Conservation (phyloP, 2,888 invertebrate species). For the Pyrgus malvae region DNA sequence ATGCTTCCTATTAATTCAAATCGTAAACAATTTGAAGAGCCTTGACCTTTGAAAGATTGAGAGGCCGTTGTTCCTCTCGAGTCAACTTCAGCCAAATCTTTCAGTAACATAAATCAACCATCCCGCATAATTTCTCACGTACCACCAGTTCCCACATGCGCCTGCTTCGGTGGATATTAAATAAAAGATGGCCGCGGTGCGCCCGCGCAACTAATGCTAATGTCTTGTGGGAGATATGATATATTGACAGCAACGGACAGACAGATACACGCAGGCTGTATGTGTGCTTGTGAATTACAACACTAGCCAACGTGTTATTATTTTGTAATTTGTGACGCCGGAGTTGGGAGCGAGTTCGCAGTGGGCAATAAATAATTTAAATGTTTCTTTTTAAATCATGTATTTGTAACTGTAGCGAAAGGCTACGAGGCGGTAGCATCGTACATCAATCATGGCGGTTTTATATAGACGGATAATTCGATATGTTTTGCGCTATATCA, state of each 20-base stretch:
- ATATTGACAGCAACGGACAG: conserved; percentile 65
- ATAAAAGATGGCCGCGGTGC: conserved; percentile 63
- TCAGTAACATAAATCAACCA: conserved; percentile 34
- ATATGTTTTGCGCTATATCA: neutral
- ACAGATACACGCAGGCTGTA: conserved; percentile 49
- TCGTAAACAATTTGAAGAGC: too few species aligned
- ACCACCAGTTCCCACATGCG: conserved; percentile 50
- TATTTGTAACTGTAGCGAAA: conserved; percentile 25
- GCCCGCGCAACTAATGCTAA: conserved; percentile 63
- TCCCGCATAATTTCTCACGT: conserved; percentile 44
- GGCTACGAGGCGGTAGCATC: neutral
- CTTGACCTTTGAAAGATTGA: too few species aligned
- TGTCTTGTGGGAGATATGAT: conserved; percentile 63
- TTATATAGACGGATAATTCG: neutral
- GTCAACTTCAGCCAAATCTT: conserved; percentile 25
- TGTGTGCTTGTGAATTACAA: conserved; percentile 44
- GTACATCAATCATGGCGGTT: conserved; percentile 6
- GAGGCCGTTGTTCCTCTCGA: neutral
- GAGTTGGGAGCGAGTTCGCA: conserved; percentile 37
- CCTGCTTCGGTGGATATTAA: conserved; percentile 40
- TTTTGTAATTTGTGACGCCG: conserved; percentile 56
- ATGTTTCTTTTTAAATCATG: conserved; percentile 28
- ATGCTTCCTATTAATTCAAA: too few species aligned
- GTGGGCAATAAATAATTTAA: conserved; percentile 37
- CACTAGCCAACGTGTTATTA: conserved; percentile 58